Evolutionary conservation across 2,797 vertebrate species (phyloP), one percentile per base, ranked within the genome.

Genomic region (Sebastes itinus): DNA sequence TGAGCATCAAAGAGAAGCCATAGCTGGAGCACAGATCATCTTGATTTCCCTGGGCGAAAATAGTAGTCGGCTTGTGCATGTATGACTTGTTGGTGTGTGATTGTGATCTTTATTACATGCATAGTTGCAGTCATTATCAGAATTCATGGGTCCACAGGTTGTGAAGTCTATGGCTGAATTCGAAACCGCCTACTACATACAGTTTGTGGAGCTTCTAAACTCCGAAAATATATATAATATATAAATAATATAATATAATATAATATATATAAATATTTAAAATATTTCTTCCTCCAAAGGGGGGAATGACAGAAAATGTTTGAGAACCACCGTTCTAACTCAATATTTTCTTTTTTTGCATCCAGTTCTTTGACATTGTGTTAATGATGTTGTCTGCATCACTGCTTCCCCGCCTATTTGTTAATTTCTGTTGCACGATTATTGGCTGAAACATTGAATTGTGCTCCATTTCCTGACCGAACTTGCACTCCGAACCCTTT

Each of bases 1-100:
- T 95, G 91, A 85, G 91, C 92, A 89, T 94, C 92, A 94, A 92
- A 92, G 91, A 87, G 80, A 88, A 88, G 79, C 85, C 79, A 18
- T 81, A 81, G 89, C 77, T 66, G 42, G 78, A 88, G 90, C 89
- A 74, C 83, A 86, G 87, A 93, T 93, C 90, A 85, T 87, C 77
- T 83, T 90, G 83, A 94, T 95, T 93, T 92, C 88, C 82, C 88
- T 4, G 32, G 77, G 86, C 46, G 79, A 84, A 85, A 83, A 87
- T 86, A 6, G 22, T 52, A 23, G 77, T 83, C 35, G 72, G 55
- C 77, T 80, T 65, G 75, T 73, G 81, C 77, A 73, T 64, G 72
- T 82, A 72, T 33, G 85, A 66, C 68, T 56, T 58, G 65, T 84
- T 76, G 60, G 30, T 80, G 85, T 75, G 22, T 76, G 71, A 33